Evolutionary conservation across 2,888 invertebrate genomes (phyloP).

Genomic region (Itoplectis maculator): DNA sequence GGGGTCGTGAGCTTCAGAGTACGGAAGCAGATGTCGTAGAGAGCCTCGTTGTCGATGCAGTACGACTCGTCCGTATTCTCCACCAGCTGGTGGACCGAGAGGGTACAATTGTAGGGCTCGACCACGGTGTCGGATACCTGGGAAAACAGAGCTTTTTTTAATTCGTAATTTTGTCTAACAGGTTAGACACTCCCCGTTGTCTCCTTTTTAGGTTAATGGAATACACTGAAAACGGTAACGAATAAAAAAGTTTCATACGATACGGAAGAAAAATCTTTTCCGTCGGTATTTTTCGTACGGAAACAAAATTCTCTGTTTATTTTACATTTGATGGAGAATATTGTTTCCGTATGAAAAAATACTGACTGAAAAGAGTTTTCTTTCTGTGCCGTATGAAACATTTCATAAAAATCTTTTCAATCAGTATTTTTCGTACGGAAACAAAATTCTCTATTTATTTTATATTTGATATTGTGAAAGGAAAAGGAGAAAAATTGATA

Average conservation of each 20-base stretch:
- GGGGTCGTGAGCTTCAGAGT: constrained; percentile 88
- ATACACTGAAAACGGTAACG: no score
- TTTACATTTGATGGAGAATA: neutral
- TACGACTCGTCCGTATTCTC: constrained; percentile 89
- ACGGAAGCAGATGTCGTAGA: constrained; percentile 89
- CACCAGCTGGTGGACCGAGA: constrained; percentile 87
- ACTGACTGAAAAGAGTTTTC: no score
- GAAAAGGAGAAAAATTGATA: constrained; percentile 69
- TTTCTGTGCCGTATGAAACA: no score
- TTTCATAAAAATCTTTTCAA: no score
- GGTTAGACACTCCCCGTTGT: no score
- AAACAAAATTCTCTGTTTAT: constrained; percentile 70
- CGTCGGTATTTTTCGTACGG: no score
- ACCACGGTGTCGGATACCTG: constrained; percentile 88
- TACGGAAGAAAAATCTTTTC: no score
- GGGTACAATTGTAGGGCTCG: constrained; percentile 88
- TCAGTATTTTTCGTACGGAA: no score
- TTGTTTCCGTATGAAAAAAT: no score
- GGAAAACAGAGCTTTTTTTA: neutral
- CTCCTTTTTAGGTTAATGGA: no score
- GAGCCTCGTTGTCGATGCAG: constrained; percentile 88
- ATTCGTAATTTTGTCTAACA: no score
- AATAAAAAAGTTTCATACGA: no score
- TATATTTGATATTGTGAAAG: neutral
- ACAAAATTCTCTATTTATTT: constrained; percentile 69